Conservation (phyloP, 2,113 vertebrate genomes). For the Pampusana beccarii region DNA sequence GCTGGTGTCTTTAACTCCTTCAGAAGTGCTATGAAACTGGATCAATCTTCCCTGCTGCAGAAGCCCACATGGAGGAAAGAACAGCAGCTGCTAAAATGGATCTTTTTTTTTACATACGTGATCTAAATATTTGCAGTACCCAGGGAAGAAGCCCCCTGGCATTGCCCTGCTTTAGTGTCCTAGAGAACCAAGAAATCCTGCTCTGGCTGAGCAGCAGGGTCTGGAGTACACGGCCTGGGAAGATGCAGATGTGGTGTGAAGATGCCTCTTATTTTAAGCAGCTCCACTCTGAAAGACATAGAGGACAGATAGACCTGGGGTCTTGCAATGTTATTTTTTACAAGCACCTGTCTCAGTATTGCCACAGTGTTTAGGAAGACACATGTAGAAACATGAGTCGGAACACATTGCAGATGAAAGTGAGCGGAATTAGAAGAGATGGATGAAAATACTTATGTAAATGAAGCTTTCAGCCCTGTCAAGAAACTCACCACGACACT, state of each 20-base stretch:
- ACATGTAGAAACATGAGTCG: neutral
- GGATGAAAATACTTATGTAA: slow-evolving; percentile 57
- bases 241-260: neutral
- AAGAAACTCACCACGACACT: slow-evolving; percentile 31
- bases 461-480: slow-evolving; percentile 43
- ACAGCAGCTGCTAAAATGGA: neutral
- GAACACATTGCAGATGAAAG: slow-evolving; percentile 5
- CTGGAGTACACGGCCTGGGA: too few species aligned
- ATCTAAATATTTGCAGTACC: neutral
- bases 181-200: neutral
- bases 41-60: neutral
- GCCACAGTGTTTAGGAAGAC: neutral
- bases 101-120: neutral
- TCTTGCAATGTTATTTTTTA: neutral
- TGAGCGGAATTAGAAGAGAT: neutral
- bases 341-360: neutral
- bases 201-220: neutral
- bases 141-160: neutral
- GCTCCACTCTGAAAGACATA: neutral
- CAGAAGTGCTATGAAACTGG: neutral
- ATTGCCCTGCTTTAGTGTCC: neutral
- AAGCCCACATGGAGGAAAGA: neutral
- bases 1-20: neutral
- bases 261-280: neutral
- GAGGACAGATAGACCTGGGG: neutral